Evolutionary conservation across 2,888 invertebrate genomes (phyloP).

Genomic region (Xiphydria camelus): DNA sequence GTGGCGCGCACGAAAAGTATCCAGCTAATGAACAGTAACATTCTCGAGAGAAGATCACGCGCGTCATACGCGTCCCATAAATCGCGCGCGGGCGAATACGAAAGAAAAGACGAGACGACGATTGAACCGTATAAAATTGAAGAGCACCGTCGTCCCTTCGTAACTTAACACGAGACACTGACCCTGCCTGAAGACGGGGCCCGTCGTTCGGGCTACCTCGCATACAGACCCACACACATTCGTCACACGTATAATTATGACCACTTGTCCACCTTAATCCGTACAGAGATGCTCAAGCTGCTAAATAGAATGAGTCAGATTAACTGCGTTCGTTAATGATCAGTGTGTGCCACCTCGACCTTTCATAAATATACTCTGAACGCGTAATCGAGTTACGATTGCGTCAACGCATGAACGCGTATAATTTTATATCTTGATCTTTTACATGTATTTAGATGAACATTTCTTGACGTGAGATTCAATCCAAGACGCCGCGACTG

Average conservation of each 20-base stretch:
- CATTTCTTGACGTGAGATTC: too few species aligned
- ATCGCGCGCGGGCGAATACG: too few species aligned
- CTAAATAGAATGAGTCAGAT: too few species aligned
- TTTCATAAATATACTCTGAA: too few species aligned
- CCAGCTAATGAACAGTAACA: slow-evolving; percentile 21
- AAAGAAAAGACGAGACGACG: not conserved
- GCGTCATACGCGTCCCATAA: too few species aligned
- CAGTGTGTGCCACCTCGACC: too few species aligned
- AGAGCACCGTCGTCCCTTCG: slow-evolving; percentile 8
- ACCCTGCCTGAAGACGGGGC: slow-evolving; percentile 33
- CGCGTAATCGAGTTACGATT: too few species aligned
- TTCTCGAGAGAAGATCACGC: slow-evolving; percentile 1
- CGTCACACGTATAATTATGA: slow-evolving; percentile 31
- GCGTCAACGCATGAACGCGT: too few species aligned
- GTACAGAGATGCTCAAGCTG: slow-evolving; percentile 38
- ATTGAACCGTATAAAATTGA: slow-evolving; percentile 4
- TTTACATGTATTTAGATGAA: too few species aligned
- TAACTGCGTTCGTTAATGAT: too few species aligned
- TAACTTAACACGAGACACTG: slow-evolving; percentile 9
- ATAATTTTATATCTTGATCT: too few species aligned
- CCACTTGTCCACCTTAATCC: slow-evolving; percentile 32
- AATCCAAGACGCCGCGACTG: too few species aligned
- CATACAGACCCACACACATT: slow-evolving; percentile 9
- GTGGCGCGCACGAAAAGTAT: slow-evolving; percentile 18
- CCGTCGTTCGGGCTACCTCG: slow-evolving; percentile 28